A percentile compares a stretch with the other conserved stretches of the same genome.
phyloP scores from a whole-genome alignment of 2,113 vertebrate species.

The Labeo rohita region DNA sequence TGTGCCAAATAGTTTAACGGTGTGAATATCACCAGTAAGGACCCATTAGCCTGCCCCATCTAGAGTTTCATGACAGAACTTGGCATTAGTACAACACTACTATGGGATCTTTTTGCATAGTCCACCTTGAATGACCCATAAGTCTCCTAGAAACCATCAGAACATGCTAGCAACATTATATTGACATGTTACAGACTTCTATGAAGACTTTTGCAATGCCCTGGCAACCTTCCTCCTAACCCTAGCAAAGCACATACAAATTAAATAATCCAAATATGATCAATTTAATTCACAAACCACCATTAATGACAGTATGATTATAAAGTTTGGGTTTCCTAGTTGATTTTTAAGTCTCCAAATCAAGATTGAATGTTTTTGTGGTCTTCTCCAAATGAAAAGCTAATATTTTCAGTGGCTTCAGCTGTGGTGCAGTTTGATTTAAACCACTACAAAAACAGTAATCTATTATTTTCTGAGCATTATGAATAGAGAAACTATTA shows the following conservation, averaged over 20 bases:
- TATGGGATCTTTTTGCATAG: not conserved
- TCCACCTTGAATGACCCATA: not conserved
- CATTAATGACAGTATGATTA: not conserved
- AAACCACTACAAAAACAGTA: not conserved
- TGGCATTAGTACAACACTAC: not conserved
- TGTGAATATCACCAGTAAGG: too few species aligned
- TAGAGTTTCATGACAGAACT: too few species aligned
- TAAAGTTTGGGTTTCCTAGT: not conserved
- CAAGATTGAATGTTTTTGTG: not conserved
- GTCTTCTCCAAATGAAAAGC: constrained; percentile 6
- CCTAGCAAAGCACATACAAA: not conserved
- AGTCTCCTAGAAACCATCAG: not conserved
- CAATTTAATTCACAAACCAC: not conserved
- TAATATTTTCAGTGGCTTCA: constrained; percentile 19
- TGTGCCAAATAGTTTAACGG: too few species aligned
- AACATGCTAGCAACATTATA: not conserved
- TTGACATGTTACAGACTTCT: not conserved
- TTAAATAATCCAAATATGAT: not conserved
- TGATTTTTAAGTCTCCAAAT: not conserved
- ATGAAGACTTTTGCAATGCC: not conserved
- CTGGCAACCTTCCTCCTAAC: not conserved
- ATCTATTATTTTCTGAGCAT: not conserved
- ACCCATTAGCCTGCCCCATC: too few species aligned
- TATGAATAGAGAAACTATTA: not conserved
- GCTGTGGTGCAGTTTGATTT: not conserved